Evolutionary conservation across 2,113 vertebrate genomes (phyloP), one percentile per base, ranked within the genome.

Genomic region (Tylochromis polylepis): DNA sequence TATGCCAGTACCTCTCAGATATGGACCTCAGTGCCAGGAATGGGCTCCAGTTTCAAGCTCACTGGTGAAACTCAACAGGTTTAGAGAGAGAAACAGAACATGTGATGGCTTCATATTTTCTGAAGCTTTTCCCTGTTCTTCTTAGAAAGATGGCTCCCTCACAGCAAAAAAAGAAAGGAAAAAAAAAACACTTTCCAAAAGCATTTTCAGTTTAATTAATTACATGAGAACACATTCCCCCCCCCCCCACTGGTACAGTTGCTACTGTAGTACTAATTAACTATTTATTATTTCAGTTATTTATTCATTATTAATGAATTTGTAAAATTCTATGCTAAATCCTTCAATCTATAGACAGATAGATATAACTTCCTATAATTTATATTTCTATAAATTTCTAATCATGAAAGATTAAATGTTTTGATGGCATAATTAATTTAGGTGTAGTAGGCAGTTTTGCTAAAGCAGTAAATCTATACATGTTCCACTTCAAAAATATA

Each of bases 21-120:
- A 84, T 67, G 83, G 83, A 90, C 82, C 53, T 79, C 85, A 85
- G 89, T 89, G 55, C 82, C 58, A 86, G 86, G 46, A 93, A 91
- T 55, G 59, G 41, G 88, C 46, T 93, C 90, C 88, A 94, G 79
- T 89, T 93, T 90, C 87, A 90, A 85, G 83, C 55, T 86, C 8
- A 7, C 72, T 82, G 77, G 70, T 81, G 18, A 89, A 85, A 88
- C 79, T 56, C 18, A 18, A 49, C 62, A 86, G 79, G 72, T 81
- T 89, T 83, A 22, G 34, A 88, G 27, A 88, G 27, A 79, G 67
- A 83, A 91, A 79, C 20, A 56, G 56, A 82, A 79, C 46, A 79
- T 84, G 46, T 77, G 58, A 86, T 83, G 78, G 59, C 55, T 83
- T 87, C 85, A 58, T 46, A 29, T 31, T 34, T 75, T 86, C 77